A percentile compares a stretch with the other conserved stretches of the same genome.
Evolutionary conservation across 1,140 invertebrate species (phyloP).

Genomic region (Propsilocerus akamusi): DNA sequence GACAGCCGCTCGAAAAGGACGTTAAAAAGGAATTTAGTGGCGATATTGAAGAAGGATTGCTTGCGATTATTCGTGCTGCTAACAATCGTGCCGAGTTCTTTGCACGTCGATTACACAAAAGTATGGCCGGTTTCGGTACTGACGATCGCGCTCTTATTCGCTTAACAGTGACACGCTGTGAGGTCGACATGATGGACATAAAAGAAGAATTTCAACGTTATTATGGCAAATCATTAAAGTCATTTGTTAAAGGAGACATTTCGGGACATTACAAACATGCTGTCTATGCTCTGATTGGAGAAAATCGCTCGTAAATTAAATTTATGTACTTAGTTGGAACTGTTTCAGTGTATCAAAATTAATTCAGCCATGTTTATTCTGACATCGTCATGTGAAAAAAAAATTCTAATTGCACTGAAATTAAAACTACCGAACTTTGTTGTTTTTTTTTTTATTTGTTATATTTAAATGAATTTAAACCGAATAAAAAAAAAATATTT

Average conservation of each 20-base stretch:
- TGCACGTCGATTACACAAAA: slow-evolving; percentile 39
- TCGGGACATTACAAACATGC: slow-evolving; percentile 24
- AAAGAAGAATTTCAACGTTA: slow-evolving; percentile 38
- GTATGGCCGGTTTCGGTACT: slow-evolving; percentile 46
- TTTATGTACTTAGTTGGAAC: too few relatives aligned
- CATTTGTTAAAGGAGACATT: slow-evolving; percentile 22
- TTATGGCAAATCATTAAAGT: slow-evolving; percentile 41
- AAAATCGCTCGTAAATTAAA: too few relatives aligned
- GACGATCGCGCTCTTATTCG: slow-evolving; percentile 44
- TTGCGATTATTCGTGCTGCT: slow-evolving; percentile 28
- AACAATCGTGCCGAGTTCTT: slow-evolving; percentile 35
- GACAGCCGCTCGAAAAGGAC: slow-evolving; percentile 37
- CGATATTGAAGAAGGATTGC: slow-evolving; percentile 31
- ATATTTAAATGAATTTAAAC: too few relatives aligned
- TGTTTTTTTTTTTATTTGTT: too few relatives aligned
- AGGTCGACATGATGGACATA: slow-evolving; percentile 43
- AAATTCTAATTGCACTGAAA: too few relatives aligned
- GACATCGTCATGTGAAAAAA: too few relatives aligned
- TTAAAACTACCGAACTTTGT: too few relatives aligned
- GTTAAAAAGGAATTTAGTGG: slow-evolving; percentile 34
- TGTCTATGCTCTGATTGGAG: slow-evolving; percentile 20
- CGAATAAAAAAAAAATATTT: too few relatives aligned
- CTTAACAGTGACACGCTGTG: slow-evolving; percentile 42
- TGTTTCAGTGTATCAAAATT: too few relatives aligned
- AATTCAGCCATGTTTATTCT: too few relatives aligned